Percentiles rank a stretch among this genome's conserved stretches.
phyloP scores from a whole-genome alignment of 2,888 invertebrate genomes.

The Neoascia interrupta region DNA sequence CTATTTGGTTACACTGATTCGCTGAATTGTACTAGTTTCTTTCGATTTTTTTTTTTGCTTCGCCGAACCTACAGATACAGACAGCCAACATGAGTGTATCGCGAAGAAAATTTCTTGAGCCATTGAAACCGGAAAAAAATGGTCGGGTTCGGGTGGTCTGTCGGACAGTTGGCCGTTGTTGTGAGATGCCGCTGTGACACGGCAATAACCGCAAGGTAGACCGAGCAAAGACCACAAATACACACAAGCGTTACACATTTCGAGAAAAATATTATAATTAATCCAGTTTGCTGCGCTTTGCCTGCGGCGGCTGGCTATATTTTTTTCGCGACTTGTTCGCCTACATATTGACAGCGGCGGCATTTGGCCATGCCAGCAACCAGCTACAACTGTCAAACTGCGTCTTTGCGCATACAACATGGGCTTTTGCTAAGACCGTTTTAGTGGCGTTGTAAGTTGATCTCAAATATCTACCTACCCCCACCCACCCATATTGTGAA shows the following conservation, averaged over 20 bases:
- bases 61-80: not conserved
- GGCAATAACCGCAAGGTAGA: constrained; percentile 43
- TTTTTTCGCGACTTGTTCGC: constrained; percentile 53
- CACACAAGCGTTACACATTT: no score
- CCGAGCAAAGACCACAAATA: no score
- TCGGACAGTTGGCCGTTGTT: constrained; percentile 34
- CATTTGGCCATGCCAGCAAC: constrained; percentile 23
- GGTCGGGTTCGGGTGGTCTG: constrained; percentile 62
- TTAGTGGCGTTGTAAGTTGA: constrained; percentile 18
- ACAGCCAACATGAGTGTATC: constrained; percentile 10
- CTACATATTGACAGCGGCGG: constrained; percentile 48
- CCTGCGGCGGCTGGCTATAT: constrained; percentile 28
- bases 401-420: constrained; percentile 29
- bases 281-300: constrained; percentile 59
- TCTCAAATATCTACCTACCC: constrained; percentile 18
- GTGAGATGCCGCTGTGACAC: constrained; percentile 55
- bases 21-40: not conserved
- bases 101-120: constrained; percentile 40
- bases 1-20: constrained; percentile 43
- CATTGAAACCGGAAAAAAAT: constrained; percentile 47
- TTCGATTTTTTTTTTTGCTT: constrained; percentile 3
- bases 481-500: constrained; percentile 26
- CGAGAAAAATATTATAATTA: constrained; percentile 27
- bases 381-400: constrained; percentile 47
- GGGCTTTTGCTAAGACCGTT: constrained; percentile 8